Conservation (phyloP, 1,140 invertebrate genomes). For the Danaus plexippus region DNA sequence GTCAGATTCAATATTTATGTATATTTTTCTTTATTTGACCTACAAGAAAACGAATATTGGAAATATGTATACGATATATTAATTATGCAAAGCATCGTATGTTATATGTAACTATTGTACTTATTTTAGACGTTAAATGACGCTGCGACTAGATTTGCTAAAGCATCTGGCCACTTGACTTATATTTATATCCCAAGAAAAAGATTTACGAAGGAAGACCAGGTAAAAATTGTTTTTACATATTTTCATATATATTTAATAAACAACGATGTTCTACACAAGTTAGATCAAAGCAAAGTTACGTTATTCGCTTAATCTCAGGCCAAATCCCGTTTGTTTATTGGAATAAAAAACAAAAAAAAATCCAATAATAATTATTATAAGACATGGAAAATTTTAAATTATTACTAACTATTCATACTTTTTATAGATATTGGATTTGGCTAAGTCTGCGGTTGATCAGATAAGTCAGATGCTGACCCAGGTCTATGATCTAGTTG, state of each 20-base stretch:
- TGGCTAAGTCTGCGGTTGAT: slow-evolving; percentile 18
- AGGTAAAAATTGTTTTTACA: neutral
- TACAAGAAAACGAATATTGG: neutral
- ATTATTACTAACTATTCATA: slow-evolving; percentile 5
- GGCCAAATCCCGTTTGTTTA: too few species aligned
- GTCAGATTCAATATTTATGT: neutral
- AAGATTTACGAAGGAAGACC: slow-evolving; percentile 11
- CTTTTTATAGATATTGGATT: slow-evolving; percentile 1
- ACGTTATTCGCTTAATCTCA: too few species aligned
- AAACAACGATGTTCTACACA: too few species aligned
- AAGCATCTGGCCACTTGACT: slow-evolving; percentile 19
- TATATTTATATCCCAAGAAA: slow-evolving; percentile 19
- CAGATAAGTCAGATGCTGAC: slow-evolving; percentile 17
- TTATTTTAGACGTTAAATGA: slow-evolving; percentile 19
- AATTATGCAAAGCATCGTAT: neutral
- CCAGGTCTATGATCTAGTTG: slow-evolving; percentile 19
- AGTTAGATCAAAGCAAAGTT: too few species aligned
- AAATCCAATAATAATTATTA: too few species aligned
- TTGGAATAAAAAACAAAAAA: too few species aligned
- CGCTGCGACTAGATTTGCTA: slow-evolving; percentile 14
- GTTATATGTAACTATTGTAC: slow-evolving; percentile 1
- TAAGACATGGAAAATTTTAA: slow-evolving; percentile 3
- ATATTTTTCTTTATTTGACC: neutral
- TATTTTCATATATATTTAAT: too few species aligned
- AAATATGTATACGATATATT: too few species aligned